phyloP scores from a whole-genome alignment of 2,113 vertebrate species.

The rat (Rattus norvegicus) region GRCr8 NC_086034.1:34563501-34564000 shows the following conservation, averaged over 20 bases:
- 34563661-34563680: background rate
- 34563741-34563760: no score
- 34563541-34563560: background rate
- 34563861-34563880: background rate
- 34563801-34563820: no score
- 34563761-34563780: no score
- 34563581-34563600: background rate
- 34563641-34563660: background rate
- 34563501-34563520: background rate
- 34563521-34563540: background rate
- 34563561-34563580: background rate
- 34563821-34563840: background rate
- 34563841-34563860: background rate
- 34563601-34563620: background rate
- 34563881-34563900: background rate
- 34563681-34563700: background rate
- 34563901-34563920: background rate
- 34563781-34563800: no score
- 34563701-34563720: no score
- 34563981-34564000: background rate
- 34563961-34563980: background rate
- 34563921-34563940: background rate
- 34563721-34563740: no score
- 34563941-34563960: background rate
- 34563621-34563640: background rate